Evolutionary conservation across 1,140 invertebrate genomes (phyloP).

Genomic region (Brachystomella parvula): DNA sequence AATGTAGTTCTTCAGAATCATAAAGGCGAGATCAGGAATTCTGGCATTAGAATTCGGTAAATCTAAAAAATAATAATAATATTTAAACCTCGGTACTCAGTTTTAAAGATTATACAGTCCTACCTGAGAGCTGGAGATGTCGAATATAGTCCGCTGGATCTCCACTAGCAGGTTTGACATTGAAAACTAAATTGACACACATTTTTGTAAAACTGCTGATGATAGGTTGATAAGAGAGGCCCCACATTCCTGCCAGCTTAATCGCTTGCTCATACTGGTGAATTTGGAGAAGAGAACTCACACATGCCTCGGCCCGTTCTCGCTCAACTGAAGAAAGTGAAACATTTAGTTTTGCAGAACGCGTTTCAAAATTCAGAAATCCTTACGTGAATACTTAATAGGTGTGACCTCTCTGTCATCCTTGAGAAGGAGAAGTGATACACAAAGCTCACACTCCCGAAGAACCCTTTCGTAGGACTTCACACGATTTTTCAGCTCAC

Average conservation of each 20-base stretch:
- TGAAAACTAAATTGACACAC: slow-evolving; percentile 18
- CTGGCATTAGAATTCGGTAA: slow-evolving; percentile 25
- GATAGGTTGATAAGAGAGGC: slow-evolving; percentile 10
- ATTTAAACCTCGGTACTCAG: neutral
- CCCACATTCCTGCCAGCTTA: slow-evolving; percentile 27
- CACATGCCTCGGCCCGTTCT: slow-evolving; percentile 15
- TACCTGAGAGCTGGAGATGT: slow-evolving; percentile 27
- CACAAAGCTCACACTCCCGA: slow-evolving; percentile 23
- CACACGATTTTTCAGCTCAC: slow-evolving; percentile 7
- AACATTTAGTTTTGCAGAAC: neutral
- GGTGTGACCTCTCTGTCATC: slow-evolving; percentile 2
- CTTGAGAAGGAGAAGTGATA: slow-evolving; percentile 1
- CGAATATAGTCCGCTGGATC: slow-evolving; percentile 33
- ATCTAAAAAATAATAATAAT: slow-evolving; percentile 13
- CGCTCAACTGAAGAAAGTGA: slow-evolving; percentile 15
- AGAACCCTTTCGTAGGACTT: slow-evolving; percentile 22
- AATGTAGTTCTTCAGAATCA: slow-evolving; percentile 28
- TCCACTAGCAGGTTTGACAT: slow-evolving; percentile 17
- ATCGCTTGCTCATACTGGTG: slow-evolving; percentile 33
- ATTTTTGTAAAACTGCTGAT: slow-evolving; percentile 14
- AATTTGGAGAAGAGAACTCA: slow-evolving; percentile 15
- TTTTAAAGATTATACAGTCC: neutral
- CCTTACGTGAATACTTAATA: slow-evolving; percentile 20
- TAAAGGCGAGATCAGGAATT: slow-evolving; percentile 28
- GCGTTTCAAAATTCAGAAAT: neutral